Conservation (phyloP, 2,888 invertebrate genomes). For the Cerceris ruficornis region DNA sequence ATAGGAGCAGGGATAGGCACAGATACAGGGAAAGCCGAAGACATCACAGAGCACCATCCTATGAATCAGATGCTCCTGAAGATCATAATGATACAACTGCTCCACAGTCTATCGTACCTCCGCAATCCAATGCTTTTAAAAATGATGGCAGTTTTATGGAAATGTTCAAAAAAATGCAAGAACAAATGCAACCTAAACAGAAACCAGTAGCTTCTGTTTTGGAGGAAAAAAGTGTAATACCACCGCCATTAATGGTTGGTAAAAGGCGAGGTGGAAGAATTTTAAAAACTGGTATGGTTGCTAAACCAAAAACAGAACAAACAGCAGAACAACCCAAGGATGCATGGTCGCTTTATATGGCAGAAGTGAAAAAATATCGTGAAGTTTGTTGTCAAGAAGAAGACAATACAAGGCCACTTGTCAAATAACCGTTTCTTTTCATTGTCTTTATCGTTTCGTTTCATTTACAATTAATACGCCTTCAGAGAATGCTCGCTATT, state of each 20-base stretch:
- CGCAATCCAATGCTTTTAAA: constrained; percentile 87
- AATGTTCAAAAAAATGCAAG: constrained; percentile 95
- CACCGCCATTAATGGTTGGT: constrained; percentile 86
- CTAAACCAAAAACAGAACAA: constrained; percentile 89
- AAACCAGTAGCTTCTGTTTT: constrained; percentile 77
- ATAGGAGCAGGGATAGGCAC: constrained; percentile 74
- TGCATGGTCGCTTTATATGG: constrained; percentile 96
- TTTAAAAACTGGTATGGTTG: constrained; percentile 94
- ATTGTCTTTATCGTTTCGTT: constrained; percentile 51
- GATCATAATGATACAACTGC: constrained; percentile 56
- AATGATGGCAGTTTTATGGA: constrained; percentile 96
- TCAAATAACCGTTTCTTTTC: constrained; percentile 86
- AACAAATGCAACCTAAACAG: constrained; percentile 80
- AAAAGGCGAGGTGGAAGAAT: constrained; percentile 93
- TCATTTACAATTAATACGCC: constrained; percentile 44
- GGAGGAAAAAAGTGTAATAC: constrained; percentile 82
- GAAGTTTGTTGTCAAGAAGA: constrained; percentile 96
- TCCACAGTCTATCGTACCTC: constrained; percentile 68
- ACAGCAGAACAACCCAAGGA: constrained; percentile 88
- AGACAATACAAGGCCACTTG: constrained; percentile 93
- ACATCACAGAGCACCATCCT: constrained; percentile 71
- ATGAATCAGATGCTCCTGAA: constrained; percentile 75
- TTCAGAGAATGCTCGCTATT: constrained; percentile 35
- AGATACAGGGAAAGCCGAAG: constrained; percentile 70
- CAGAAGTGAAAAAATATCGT: constrained; percentile 95